Conservation (phyloP, 2,113 vertebrate species). For the Rhinichthys klamathensis region DNA sequence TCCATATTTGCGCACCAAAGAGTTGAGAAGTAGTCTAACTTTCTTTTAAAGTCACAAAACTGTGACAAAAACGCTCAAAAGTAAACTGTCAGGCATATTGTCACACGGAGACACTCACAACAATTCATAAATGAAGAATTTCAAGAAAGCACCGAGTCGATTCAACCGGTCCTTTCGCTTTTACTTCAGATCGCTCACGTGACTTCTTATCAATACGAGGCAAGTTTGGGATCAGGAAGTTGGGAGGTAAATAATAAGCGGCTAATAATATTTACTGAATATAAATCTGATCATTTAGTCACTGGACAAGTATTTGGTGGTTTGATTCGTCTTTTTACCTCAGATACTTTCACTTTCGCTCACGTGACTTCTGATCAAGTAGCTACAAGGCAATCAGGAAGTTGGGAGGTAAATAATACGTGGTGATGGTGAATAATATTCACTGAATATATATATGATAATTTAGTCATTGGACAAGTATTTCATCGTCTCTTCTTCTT, state of each 20-base stretch:
- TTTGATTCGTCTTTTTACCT: background rate
- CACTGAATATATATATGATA: background rate
- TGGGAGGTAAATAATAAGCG: too few relatives aligned
- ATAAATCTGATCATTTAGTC: background rate
- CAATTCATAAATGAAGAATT: too few relatives aligned
- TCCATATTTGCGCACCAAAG: slow-evolving; percentile 25
- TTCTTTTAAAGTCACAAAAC: background rate
- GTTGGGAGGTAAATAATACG: background rate
- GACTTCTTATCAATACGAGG: slow-evolving; percentile 27
- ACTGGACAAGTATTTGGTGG: background rate
- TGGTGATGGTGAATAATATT: too few relatives aligned
- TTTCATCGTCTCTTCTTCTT: background rate
- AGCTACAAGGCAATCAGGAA: background rate
- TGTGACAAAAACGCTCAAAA: background rate
- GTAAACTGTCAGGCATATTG: background rate
- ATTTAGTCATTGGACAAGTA: background rate
- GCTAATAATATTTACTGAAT: background rate
- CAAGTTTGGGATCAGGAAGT: background rate
- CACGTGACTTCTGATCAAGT: slow-evolving; percentile 42
- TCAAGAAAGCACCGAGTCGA: background rate
- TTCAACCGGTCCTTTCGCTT: slow-evolving; percentile 49
- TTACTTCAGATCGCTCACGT: slow-evolving; percentile 22
- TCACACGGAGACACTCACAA: background rate
- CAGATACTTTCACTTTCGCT: background rate
- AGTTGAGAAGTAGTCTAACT: background rate